Base-by-base conservation (phyloP, 2,113 vertebrate genomes). In the Hypocryptadius cinnamomeus region DNA sequence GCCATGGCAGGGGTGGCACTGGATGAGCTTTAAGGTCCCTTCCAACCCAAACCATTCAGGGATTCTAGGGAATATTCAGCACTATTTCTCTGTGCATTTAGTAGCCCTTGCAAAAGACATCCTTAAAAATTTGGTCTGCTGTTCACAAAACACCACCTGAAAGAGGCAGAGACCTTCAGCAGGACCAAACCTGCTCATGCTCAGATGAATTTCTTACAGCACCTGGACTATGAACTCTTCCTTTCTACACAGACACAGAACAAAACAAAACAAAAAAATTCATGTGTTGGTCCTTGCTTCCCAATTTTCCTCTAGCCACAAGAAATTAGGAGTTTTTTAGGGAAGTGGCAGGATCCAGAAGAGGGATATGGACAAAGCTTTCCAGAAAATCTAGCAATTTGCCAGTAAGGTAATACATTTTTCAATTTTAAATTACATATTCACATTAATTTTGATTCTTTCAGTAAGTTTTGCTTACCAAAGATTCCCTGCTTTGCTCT, bases 361-460 rank as follows among this genome's bases (percentile, higher is more conserved):
- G 17, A n/a, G 3, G 9, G 5, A 35, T 0, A 22, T 3, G 28
- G 50, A 54, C 61, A 54, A 44, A 0, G 2, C 35, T n/a, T 74
- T 45, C 24, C 51, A 79, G 33, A 57, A n/a, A 42, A 56, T 14
- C 23, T 13, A 44, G 19, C 15, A 3, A 16, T 51, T 61, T 70
- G 25, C 39, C 33, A 50, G 33, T 3, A 33, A 60, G 61, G 11
- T 19, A 45, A 71, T 27, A 54, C 8, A 69, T 14, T 14, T 13
- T 51, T 13, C 72, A 31, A 18, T 37, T 72, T 53, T 44, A 44
- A 27, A 9, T 33, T 50, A 33, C 6, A 21, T 16, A 24, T 30
- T 69, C 56, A 44, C 30, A 57, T 70, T 73, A 16, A 24, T 39
- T 78, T 81, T 23, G 8, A 35, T 27, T 19, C 4, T 64, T 35